Evolutionary conservation across 2,888 invertebrate genomes (phyloP).

Genomic region (Chrysolina haemoptera): DNA sequence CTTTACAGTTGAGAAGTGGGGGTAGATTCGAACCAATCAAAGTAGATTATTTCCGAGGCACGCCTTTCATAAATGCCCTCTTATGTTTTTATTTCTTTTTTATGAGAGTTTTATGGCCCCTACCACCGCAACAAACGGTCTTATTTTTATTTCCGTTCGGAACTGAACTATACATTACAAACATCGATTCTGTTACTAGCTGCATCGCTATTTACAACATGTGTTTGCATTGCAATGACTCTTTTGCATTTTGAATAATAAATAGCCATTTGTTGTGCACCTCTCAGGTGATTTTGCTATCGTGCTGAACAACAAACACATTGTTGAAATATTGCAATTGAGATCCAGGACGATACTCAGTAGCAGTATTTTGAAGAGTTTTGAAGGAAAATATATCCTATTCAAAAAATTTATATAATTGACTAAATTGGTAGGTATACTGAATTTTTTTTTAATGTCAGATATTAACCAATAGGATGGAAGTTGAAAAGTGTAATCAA

Average conservation of each 20-base stretch:
- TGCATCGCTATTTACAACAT: conserved; percentile 36
- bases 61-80: conserved; percentile 63
- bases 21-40: conserved; percentile 58
- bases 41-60: conserved; percentile 58
- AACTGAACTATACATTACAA: conserved; percentile 37
- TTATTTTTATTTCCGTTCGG: conserved; percentile 44
- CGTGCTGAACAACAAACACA: not conserved
- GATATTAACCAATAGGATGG: too few species aligned
- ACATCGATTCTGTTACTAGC: conserved; percentile 33
- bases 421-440: too few species aligned
- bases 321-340: not conserved
- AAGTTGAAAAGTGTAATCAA: too few species aligned
- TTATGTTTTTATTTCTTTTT: conserved; percentile 65
- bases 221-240: conserved; percentile 36
- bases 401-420: too few species aligned
- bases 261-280: conserved; percentile 22
- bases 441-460: too few species aligned
- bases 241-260: conserved; percentile 38
- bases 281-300: not conserved
- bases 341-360: not conserved
- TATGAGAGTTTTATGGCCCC: conserved; percentile 59
- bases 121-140: conserved; percentile 50
- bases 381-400: too few species aligned
- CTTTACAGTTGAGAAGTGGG: conserved; percentile 49
- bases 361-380: not conserved